These are phyloP conservation scores for Phalacrocorax aristotelis DNA, from an alignment of 2,113 vertebrate species.

Conservation along the genomic window DNA sequence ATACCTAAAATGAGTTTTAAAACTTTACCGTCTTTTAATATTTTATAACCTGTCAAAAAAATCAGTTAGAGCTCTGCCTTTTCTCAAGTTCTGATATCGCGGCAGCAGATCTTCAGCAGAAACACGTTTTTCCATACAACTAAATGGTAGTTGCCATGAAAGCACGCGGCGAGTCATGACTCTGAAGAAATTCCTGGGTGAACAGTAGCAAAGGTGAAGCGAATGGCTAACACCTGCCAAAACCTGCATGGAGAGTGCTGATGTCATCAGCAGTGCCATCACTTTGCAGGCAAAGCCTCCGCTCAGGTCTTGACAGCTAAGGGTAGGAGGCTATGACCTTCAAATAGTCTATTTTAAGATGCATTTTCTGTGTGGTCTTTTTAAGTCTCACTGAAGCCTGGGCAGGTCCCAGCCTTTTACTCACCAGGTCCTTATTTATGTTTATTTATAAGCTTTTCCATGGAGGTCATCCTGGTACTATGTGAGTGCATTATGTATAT, in stretches of 20 bases:
- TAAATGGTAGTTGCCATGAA: conserved; percentile 48
- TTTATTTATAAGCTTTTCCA: conserved; percentile 68
- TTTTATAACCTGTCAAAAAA: conserved; percentile 73
- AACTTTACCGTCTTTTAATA: conserved; percentile 71
- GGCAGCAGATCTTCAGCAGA: conserved; percentile 41
- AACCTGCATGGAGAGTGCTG: conserved; percentile 62
- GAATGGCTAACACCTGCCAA: conserved; percentile 63
- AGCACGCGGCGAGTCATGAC: conserved; percentile 59
- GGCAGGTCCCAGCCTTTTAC: conserved; percentile 54
- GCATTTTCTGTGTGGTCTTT: conserved; percentile 55
- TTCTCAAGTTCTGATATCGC: conserved; percentile 38
- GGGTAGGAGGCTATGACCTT: conserved; percentile 59
- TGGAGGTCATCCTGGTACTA: conserved; percentile 31
- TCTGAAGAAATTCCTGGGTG: conserved; percentile 69
- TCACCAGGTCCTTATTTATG: conserved; percentile 60
- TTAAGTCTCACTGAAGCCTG: conserved; percentile 51
- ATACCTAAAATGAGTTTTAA: conserved; percentile 72
- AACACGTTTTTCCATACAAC: conserved; percentile 39
- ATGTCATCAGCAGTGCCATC: conserved; percentile 67
- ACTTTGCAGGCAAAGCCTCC: conserved; percentile 44
- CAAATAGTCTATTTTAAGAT: conserved; percentile 67
- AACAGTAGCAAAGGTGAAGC: conserved; percentile 66
- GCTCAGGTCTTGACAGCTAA: conserved; percentile 56
- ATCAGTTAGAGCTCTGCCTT: conserved; percentile 52
- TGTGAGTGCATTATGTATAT: conserved; percentile 53